Evolutionary conservation across 2,113 vertebrate genomes (phyloP).

Genomic region (Tupaia chinensis): DNA sequence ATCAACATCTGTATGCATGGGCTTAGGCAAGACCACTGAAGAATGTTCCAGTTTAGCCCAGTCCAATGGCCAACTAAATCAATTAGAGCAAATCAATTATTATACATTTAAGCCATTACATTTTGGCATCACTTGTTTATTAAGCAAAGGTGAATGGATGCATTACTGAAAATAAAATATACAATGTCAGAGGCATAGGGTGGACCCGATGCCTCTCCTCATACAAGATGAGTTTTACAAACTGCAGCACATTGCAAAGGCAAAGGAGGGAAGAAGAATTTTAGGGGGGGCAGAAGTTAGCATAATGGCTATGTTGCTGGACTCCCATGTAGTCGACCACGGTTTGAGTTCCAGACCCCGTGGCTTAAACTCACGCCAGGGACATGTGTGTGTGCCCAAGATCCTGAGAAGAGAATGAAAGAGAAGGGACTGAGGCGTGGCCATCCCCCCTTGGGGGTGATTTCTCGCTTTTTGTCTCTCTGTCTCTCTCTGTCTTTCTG

Average conservation of each 20-base stretch:
- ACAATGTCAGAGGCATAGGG: neutral
- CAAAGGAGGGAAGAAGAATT: neutral
- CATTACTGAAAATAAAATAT: neutral
- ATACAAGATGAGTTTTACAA: neutral
- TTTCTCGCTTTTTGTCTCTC: no score
- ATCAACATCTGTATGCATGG: neutral
- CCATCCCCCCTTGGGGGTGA: no score
- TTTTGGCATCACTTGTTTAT: neutral
- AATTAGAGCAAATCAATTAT: slow-evolving; percentile 6
- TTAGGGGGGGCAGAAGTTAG: no score
- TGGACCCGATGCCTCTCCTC: neutral
- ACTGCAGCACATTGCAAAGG: neutral
- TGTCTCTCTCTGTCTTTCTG: no score
- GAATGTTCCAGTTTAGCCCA: neutral
- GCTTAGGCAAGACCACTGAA: neutral
- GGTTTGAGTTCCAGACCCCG: no score
- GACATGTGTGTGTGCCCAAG: no score
- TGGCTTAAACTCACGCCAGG: no score
- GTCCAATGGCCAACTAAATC: neutral
- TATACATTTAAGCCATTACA: neutral
- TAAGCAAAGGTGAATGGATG: neutral
- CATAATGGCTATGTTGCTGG: no score
- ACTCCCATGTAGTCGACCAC: no score
- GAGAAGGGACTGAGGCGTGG: no score
- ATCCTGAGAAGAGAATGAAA: no score